Percentiles rank a stretch among this genome's conserved stretches.
Evolutionary conservation across 2,888 invertebrate species (phyloP).

Genomic region (Ditylenchus weischeri): DNA sequence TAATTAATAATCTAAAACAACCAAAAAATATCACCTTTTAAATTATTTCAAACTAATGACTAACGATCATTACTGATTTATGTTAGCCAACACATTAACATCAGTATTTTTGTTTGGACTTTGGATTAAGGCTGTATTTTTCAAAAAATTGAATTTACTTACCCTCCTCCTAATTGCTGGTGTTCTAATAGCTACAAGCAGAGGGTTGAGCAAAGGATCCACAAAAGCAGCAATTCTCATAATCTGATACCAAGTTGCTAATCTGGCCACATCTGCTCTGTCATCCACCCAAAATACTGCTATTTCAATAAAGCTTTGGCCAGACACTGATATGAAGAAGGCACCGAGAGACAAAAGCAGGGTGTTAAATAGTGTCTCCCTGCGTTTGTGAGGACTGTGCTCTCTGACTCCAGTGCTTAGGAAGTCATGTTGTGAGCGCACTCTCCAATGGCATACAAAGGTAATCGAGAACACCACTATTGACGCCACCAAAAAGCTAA

Average conservation of each 20-base stretch:
- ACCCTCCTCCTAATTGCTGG: conserved; percentile 51
- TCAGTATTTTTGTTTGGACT: no score
- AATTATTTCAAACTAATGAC: no score
- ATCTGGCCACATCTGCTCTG: conserved; percentile 38
- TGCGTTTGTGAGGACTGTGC: conserved; percentile 51
- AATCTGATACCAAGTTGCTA: conserved; percentile 37
- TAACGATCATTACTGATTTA: no score
- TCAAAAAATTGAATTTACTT: no score
- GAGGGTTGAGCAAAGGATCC: conserved; percentile 54
- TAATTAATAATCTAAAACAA: no score
- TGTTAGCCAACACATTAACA: no score
- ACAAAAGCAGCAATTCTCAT: conserved; percentile 53
- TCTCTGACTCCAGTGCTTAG: conserved; percentile 37
- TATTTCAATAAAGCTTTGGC: conserved; percentile 56
- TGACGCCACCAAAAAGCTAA: conserved; percentile 49
- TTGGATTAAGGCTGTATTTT: no score
- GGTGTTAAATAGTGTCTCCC: conserved; percentile 56
- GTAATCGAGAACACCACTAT: conserved; percentile 53
- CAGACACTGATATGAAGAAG: conserved; percentile 50
- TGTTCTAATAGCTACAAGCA: conserved; percentile 53
- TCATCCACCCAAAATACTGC: conserved; percentile 57
- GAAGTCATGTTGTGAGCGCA: conserved; percentile 50
- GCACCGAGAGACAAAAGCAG: conserved; percentile 51
- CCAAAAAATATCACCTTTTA: no score
- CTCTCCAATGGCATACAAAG: conserved; percentile 50